Evolutionary conservation across 2,888 invertebrate genomes (phyloP), one percentile per base, ranked within the genome.

Genomic region (Lasioglossum morio): DNA sequence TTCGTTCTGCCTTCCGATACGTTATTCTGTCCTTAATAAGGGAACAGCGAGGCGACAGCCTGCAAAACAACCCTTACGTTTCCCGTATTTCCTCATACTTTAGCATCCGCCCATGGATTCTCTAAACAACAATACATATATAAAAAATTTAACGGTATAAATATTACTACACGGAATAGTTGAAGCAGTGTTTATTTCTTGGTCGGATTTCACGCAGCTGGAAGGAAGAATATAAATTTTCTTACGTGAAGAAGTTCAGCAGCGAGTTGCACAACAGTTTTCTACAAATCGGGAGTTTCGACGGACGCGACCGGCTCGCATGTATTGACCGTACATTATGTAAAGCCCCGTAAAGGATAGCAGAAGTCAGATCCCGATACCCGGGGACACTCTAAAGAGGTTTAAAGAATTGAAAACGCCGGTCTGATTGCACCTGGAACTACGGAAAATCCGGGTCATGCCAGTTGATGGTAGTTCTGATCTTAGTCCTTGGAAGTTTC

Each of bases 401-500:
- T 37, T 69, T 69, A 57, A 75, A 75, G 57, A 57, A 40, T 40
- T 48, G 75, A 60, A 75, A 37, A 30, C 23, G n/a, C 34, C 77
- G 63, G 53, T 34, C 16, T 30, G 43, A 73, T 48, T 69, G 37
- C 40, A 37, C 69, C n/a, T 4, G 34, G n/a, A 69, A 69, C 69
- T 37, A 10, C 69, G 63, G 81, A 72, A 72, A 63, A 72, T 81
- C 80, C 80, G 46, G 40, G 76, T 81, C 83, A 82, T 79, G 34
- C 63, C 14, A 5, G 74, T 19, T 46, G 82, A 86, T 79, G 70
- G 74, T 46, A 77, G 83, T 81, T 84, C 79, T 77, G 81, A 74
- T 87, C 66, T 79, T 75, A 69, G 77, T 77, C 53, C 78, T 79
- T 63, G 8, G 72, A 77, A 88, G 86, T 77, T 90, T 86, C 12